phyloP scores from a whole-genome alignment of 92 coral and sea anemone species.

The Plumapathes pennacea region DNA sequence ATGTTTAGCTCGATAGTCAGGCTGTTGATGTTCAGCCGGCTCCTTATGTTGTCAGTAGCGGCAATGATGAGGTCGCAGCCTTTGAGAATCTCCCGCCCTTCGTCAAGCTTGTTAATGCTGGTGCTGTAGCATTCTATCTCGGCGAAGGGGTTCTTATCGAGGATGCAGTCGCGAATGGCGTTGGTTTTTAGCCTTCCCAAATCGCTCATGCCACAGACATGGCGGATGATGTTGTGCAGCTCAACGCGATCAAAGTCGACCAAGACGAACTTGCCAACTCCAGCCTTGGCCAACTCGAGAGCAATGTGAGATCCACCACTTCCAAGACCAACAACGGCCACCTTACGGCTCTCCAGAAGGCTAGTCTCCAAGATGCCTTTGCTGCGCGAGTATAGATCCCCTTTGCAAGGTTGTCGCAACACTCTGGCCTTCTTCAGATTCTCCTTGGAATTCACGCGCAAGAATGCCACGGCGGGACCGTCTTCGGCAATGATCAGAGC shows the following conservation, averaged over 20 bases:
- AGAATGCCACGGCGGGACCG: constrained; percentile 55
- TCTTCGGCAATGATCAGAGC: constrained; percentile 55
- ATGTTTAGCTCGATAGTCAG: constrained; percentile 74
- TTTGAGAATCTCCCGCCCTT: constrained; percentile 68
- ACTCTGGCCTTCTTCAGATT: constrained; percentile 52
- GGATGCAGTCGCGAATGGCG: constrained; percentile 80
- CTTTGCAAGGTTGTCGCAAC: constrained; percentile 79
- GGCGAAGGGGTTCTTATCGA: constrained; percentile 90
- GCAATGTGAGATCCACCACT: constrained; percentile 93
- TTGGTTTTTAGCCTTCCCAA: constrained; percentile 90
- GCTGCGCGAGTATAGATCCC: constrained; percentile 87
- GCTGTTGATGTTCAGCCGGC: constrained; percentile 83
- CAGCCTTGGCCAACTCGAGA: constrained; percentile 92
- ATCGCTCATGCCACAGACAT: constrained; percentile 83
- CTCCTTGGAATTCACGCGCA: constrained; percentile 22
- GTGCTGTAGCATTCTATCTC: constrained; percentile 63
- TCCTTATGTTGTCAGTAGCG: constrained; percentile 92
- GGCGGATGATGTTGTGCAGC: constrained; percentile 87
- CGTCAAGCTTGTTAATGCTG: constrained; percentile 70
- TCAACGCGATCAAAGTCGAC: constrained; percentile 91
- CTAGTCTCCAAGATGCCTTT: constrained; percentile 87
- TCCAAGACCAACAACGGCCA: constrained; percentile 91
- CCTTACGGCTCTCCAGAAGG: constrained; percentile 75
- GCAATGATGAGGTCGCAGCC: constrained; percentile 90
- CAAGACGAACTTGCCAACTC: constrained; percentile 86